Conservation (phyloP, 2,797 vertebrate genomes). For the Haliaeetus vocifer region DNA sequence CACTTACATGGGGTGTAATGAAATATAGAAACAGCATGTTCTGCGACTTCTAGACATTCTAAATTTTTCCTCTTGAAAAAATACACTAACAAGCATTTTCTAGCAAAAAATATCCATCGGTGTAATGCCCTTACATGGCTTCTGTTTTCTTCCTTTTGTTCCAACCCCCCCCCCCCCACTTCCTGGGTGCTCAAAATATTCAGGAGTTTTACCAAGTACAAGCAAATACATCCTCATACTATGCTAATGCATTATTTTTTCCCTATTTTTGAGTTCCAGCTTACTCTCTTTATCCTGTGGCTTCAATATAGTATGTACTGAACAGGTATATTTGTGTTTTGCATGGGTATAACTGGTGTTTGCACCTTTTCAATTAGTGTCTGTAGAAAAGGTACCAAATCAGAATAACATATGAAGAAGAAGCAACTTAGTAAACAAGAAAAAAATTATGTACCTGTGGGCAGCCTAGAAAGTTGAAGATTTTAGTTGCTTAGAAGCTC, state of each 20-base stretch:
- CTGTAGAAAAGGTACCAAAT: neutral
- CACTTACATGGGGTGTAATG: neutral
- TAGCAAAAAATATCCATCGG: neutral
- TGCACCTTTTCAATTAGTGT: neutral
- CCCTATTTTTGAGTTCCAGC: neutral
- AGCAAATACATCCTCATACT: neutral
- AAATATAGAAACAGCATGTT: neutral
- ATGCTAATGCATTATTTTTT: neutral
- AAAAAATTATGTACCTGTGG: neutral
- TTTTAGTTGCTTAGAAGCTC: neutral
- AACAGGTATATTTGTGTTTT: neutral
- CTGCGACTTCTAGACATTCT: neutral
- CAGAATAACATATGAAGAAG: neutral
- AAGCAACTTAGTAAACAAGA: neutral
- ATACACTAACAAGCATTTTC: neutral
- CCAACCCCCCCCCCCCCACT: too few species aligned
- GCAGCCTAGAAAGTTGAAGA: neutral
- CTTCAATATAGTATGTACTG: neutral
- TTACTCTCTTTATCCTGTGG: neutral
- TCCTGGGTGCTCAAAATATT: neutral
- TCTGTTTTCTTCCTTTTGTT: neutral
- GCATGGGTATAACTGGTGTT: neutral
- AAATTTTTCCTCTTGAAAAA: neutral
- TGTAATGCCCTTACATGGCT: neutral
- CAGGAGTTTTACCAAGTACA: neutral